A percentile compares a stretch with the other conserved stretches of the same genome.
phyloP scores from a whole-genome alignment of 2,888 invertebrate species.

The Esperia sulphurella region DNA sequence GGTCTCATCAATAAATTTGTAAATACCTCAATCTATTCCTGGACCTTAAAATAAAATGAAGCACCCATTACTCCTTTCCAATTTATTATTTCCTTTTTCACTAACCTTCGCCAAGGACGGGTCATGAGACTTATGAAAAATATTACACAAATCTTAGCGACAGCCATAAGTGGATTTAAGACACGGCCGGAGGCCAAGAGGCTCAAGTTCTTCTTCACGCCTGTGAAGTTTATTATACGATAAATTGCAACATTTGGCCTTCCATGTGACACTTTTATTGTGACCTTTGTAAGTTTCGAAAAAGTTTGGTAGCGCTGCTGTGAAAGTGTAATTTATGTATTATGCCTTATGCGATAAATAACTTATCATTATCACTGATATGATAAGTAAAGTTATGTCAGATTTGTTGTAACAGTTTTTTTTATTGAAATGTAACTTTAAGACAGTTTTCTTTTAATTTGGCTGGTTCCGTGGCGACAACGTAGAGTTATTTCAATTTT shows the following conservation, averaged over 20 bases:
- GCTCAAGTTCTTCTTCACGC: constrained; percentile 23
- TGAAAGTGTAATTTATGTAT: constrained; percentile 54
- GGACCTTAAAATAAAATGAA: too few relatives aligned
- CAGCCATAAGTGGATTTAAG: background rate
- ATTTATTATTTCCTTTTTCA: background rate
- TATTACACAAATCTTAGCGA: background rate
- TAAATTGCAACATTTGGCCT: constrained; percentile 48
- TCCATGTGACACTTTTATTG: constrained; percentile 55
- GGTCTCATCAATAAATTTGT: too few relatives aligned
- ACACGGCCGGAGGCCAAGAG: constrained; percentile 17
- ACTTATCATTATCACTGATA: too few relatives aligned
- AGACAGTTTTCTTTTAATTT: background rate
- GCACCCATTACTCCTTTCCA: background rate
- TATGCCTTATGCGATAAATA: constrained; percentile 33
- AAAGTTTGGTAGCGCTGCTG: constrained; percentile 39
- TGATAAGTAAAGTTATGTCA: too few relatives aligned
- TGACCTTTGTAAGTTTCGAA: constrained; percentile 50
- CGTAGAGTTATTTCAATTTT: too few relatives aligned
- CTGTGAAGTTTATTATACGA: constrained; percentile 36
- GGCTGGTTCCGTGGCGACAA: too few relatives aligned
- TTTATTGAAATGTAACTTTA: constrained; percentile 6
- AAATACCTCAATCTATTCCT: too few relatives aligned
- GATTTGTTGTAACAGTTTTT: too few relatives aligned
- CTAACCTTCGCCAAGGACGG: background rate
- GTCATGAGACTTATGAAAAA: background rate